Percentiles rank a stretch among this genome's conserved stretches.
Conservation (phyloP, 2,888 invertebrate genomes). For the Pomacea canaliculata region DNA sequence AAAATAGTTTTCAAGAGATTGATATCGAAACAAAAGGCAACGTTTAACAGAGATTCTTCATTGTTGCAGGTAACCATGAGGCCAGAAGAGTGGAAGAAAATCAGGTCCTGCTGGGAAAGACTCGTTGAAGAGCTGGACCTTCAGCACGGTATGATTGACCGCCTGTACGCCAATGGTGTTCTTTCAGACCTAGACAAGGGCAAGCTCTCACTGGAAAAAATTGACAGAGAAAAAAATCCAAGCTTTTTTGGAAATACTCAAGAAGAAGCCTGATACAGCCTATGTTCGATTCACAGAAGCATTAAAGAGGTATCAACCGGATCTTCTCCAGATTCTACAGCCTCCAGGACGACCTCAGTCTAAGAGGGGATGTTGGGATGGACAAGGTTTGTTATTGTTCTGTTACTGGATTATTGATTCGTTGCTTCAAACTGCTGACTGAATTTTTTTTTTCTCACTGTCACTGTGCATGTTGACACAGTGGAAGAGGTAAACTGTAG, state of each 20-base stretch:
- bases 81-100: conserved; percentile 6
- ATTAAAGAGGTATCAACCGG: neutral
- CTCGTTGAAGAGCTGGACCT: conserved; percentile 11
- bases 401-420: too few species aligned
- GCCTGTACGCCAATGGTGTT: neutral
- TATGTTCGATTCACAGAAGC: neutral
- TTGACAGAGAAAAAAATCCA: conserved; percentile 3
- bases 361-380: too few species aligned
- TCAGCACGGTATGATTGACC: neutral
- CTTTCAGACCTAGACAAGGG: conserved; percentile 3
- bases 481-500: too few species aligned
- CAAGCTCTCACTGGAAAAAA: neutral
- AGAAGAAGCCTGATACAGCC: conserved; percentile 10
- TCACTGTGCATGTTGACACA: too few species aligned
- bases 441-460: too few species aligned
- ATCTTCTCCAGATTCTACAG: neutral
- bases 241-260: conserved; percentile 2
- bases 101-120: neutral
- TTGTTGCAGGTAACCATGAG: neutral
- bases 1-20: too few species aligned
- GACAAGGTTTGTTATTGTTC: too few species aligned
- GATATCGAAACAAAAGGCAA: too few species aligned
- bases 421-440: too few species aligned
- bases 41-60: too few species aligned
- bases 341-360: neutral